A percentile compares a stretch with the other conserved stretches of the same genome.
phyloP scores from a whole-genome alignment of 2,797 vertebrate species.

The Glossophaga mutica region DNA sequence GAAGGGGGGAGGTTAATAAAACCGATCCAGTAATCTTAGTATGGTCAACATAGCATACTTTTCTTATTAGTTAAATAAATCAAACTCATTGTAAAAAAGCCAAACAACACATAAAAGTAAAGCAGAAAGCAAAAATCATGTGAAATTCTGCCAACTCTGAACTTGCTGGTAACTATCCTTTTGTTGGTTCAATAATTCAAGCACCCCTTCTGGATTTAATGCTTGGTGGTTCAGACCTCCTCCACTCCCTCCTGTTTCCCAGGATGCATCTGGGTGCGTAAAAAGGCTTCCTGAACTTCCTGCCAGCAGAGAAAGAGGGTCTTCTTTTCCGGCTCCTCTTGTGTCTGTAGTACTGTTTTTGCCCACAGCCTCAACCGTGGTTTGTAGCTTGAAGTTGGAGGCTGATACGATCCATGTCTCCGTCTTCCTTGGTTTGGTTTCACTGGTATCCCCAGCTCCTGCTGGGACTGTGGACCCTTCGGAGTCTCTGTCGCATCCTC shows the following conservation, averaged over 20 bases:
- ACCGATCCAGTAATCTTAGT: neutral
- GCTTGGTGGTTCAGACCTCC: neutral
- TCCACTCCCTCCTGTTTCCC: neutral
- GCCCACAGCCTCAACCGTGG: neutral
- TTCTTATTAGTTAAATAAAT: neutral
- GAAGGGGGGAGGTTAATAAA: neutral
- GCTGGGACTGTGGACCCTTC: neutral
- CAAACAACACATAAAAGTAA: neutral
- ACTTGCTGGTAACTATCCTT: neutral
- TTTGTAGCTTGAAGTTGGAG: neutral
- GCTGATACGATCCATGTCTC: neutral
- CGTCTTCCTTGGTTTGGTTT: neutral
- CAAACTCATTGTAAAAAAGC: neutral
- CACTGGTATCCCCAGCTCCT: neutral
- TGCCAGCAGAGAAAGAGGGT: neutral
- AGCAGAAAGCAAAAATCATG: neutral
- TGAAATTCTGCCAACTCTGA: neutral
- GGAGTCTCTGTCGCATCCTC: neutral
- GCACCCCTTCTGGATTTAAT: neutral
- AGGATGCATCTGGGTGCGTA: neutral
- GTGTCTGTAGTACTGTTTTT: neutral
- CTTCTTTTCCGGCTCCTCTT: too few relatives aligned
- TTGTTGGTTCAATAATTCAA: neutral
- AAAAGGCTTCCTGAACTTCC: neutral
- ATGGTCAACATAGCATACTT: neutral